Base-by-base conservation (phyloP, 2,888 invertebrate species). In the Nowickia ferox region DNA sequence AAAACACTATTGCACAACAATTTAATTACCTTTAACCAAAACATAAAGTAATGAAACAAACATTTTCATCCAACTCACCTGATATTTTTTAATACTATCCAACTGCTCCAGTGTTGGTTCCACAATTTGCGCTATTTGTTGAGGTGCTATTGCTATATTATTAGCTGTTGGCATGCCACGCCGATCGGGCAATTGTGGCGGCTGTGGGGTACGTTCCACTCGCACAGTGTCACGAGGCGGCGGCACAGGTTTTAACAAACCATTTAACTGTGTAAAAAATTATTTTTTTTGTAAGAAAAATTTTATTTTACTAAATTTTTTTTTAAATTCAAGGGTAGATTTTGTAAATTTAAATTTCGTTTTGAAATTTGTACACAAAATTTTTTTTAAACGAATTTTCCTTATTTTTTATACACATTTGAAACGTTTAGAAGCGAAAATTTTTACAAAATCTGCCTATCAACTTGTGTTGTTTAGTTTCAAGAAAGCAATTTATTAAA, bases 51-150 rank as follows among this genome's bases (percentile, higher is more conserved):
- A 30, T 30, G 6, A 30, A 30, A 30, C 30, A 6, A 30, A 30
- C 5, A 30, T 6, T 0, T 0, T 30, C 30, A 30, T 30, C 1
- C 13, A 22, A 89, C 95, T 94, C 89, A 98, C 97, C 96, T 97
- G 97, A 93, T 97, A 98, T 92, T 97, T 97, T 91, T 96, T 96
- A 92, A 98, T 97, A 93, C 97, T 97, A 91, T 97, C 97, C 93
- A 98, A 94, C 93, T 98, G 97, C 90, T 98, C 97, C 91, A 96
- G 95, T 86, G 97, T 97, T 88, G 97, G 96, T 89, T 95, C 94
- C 75, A 93, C 93, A 86, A 93, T 90, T 89, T 93, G 93, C 40
- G 93, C 93, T 79, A 93, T 93, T 88, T 93, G 92, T 78, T 93
- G 93, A 79, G 82, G 84, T 48, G 89, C 55, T 76, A 85, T 40